A percentile compares a stretch with the other conserved stretches of the same genome.
Conservation (phyloP, 2,888 invertebrate genomes). For the Trachelus stipa region DNA sequence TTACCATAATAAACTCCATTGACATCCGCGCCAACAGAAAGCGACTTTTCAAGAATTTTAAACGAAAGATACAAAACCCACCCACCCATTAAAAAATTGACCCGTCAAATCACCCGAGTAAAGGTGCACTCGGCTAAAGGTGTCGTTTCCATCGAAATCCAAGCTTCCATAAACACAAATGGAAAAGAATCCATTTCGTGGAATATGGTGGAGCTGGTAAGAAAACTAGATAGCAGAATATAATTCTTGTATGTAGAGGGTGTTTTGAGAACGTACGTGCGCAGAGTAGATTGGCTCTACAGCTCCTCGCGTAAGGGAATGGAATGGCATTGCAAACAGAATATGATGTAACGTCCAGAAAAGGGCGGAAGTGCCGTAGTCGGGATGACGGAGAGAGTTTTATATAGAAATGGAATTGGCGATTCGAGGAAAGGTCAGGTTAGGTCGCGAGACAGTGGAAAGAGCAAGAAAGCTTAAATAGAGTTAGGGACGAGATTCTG, state of each 20-base stretch:
- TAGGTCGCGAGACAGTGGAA: background rate
- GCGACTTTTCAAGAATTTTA: too few species aligned
- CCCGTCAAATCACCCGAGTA: background rate
- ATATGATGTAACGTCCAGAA: background rate
- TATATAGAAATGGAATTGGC: slow-evolving; percentile 38
- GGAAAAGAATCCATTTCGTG: background rate
- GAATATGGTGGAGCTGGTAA: background rate
- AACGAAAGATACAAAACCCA: background rate
- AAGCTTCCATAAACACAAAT: background rate
- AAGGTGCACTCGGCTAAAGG: background rate
- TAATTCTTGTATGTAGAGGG: background rate
- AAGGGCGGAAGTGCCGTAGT: background rate
- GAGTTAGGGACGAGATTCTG: slow-evolving; percentile 37
- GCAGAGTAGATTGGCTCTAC: background rate
- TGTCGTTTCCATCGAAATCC: background rate
- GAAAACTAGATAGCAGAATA: background rate
- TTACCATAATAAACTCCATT: background rate
- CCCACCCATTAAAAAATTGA: background rate
- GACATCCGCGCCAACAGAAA: background rate
- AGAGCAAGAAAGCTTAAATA: background rate
- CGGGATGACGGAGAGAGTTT: background rate
- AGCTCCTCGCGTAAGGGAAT: background rate
- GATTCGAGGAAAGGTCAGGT: slow-evolving; percentile 53
- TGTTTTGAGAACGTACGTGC: background rate
- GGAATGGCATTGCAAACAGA: background rate